phyloP scores from a whole-genome alignment of 2,113 vertebrate species.

The Xenus cinereus region DNA sequence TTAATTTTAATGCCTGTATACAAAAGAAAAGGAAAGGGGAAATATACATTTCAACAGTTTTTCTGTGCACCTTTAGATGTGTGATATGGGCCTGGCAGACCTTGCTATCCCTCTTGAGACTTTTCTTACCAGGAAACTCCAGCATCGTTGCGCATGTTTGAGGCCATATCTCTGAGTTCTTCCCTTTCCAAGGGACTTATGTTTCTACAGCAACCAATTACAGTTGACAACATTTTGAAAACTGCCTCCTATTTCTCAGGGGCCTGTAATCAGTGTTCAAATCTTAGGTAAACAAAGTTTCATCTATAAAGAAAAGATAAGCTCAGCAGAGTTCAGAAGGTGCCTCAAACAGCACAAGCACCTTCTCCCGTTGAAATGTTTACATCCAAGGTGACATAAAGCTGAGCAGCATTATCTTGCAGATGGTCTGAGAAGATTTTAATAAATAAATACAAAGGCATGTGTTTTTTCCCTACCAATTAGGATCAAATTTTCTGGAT shows the following conservation, averaged over 20 bases:
- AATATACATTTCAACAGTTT: background rate
- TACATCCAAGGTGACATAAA: conserved; percentile 32
- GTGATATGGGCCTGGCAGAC: background rate
- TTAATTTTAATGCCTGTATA: background rate
- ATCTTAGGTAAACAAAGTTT: conserved; percentile 32
- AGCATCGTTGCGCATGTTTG: background rate
- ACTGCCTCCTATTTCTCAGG: background rate
- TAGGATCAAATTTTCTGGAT: background rate
- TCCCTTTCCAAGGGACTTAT: background rate
- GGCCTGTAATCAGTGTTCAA: conserved; percentile 9
- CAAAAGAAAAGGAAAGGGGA: background rate
- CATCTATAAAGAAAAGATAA: conserved; percentile 17
- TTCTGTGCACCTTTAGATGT: background rate
- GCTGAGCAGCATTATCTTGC: conserved; percentile 12
- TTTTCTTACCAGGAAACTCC: background rate
- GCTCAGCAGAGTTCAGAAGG: conserved; percentile 14
- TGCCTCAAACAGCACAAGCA: conserved; percentile 8
- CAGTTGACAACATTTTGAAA: conserved; percentile 4
- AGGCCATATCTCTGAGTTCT: background rate
- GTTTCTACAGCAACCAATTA: background rate
- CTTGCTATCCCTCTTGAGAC: background rate
- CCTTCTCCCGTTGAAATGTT: conserved; percentile 40
- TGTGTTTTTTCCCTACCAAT: background rate
- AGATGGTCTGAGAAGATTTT: conserved; percentile 30
- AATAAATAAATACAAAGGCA: conserved; percentile 4